phyloP scores from a whole-genome alignment of 2,888 invertebrate species.

The Heliothis peltigera region DNA sequence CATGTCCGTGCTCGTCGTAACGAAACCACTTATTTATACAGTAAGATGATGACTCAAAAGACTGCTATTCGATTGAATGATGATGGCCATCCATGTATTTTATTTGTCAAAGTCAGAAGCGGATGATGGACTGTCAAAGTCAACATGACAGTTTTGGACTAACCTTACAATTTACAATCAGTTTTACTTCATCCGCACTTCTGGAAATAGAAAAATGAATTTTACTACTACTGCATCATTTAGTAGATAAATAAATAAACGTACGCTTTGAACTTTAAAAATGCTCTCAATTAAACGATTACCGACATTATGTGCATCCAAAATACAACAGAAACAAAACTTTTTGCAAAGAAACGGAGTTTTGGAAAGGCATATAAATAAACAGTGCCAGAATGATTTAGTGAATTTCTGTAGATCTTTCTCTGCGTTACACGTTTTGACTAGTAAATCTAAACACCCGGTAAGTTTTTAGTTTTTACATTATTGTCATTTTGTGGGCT shows the following conservation, averaged over 20 bases:
- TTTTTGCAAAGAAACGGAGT: slow-evolving; percentile 67
- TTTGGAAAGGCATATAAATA: slow-evolving; percentile 71
- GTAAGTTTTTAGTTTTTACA: slow-evolving; percentile 68
- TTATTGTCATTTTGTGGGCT: neutral
- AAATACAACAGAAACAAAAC: slow-evolving; percentile 75
- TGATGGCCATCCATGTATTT: neutral
- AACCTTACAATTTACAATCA: slow-evolving; percentile 24
- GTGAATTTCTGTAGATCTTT: slow-evolving; percentile 79
- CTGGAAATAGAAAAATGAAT: slow-evolving; percentile 32
- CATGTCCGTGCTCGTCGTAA: no score
- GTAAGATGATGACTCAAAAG: neutral
- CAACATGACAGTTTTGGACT: slow-evolving; percentile 38
- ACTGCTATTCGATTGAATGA: neutral
- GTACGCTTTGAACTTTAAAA: slow-evolving; percentile 24
- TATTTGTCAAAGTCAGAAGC: no score
- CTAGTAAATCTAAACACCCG: slow-evolving; percentile 74
- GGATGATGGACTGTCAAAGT: slow-evolving; percentile 16
- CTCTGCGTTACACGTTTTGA: slow-evolving; percentile 76
- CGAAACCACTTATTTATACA: no score
- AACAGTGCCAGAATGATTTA: slow-evolving; percentile 69
- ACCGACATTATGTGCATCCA: slow-evolving; percentile 76
- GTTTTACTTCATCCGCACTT: slow-evolving; percentile 7
- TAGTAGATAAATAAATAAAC: slow-evolving; percentile 6
- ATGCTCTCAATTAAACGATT: slow-evolving; percentile 83
- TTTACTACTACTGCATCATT: slow-evolving; percentile 8